These are phyloP conservation scores for Cephus spinipes DNA, from an alignment of 2,888 invertebrate genomes.

Conservation along the genomic window DNA sequence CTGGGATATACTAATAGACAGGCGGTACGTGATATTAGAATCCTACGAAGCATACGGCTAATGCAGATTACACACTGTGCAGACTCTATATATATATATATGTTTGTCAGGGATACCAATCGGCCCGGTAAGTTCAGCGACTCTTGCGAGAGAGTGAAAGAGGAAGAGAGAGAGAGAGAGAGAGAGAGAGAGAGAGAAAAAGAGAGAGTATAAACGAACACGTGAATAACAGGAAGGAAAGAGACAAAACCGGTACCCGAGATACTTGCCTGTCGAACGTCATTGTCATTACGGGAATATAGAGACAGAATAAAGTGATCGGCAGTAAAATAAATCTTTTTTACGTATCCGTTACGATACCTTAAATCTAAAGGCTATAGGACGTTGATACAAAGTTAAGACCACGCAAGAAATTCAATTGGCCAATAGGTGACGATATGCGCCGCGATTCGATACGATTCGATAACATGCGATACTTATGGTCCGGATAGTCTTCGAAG, in stretches of 20 bases:
- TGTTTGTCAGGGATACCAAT: not conserved
- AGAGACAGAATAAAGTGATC: not conserved
- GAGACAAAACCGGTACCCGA: slow-evolving; percentile 3
- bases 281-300: not conserved
- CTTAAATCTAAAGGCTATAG: not conserved
- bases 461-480: not conserved
- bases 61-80: too few relatives aligned
- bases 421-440: not conserved
- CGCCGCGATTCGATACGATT: not conserved
- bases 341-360: not conserved
- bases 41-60: too few relatives aligned
- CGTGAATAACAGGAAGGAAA: slow-evolving; percentile 9
- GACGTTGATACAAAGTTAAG: not conserved
- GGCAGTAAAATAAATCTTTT: not conserved
- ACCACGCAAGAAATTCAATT: not conserved
- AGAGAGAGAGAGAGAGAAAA: slow-evolving; percentile 12
- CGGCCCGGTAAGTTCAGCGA: slow-evolving; percentile 9
- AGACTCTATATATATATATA: too few relatives aligned
- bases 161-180: slow-evolving; percentile 15
- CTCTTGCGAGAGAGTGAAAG: slow-evolving; percentile 10
- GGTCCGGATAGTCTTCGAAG: not conserved
- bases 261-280: not conserved
- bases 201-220: slow-evolving; percentile 10
- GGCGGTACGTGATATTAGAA: too few relatives aligned
- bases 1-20: too few relatives aligned